phyloP scores from a whole-genome alignment of 2,888 invertebrate genomes.

The Oscheius sp. region DNA sequence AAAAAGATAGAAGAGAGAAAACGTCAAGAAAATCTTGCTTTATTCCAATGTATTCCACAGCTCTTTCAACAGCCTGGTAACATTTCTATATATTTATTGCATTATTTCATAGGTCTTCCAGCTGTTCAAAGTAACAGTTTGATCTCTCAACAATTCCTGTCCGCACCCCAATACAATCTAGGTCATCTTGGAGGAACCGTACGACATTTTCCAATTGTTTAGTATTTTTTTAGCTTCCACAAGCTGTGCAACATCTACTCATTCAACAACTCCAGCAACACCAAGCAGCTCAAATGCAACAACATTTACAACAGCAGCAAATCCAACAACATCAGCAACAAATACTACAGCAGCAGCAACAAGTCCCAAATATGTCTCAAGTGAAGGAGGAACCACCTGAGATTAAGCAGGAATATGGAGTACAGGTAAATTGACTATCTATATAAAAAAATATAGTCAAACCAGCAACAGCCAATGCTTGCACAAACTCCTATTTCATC shows the following conservation, averaged over 20 bases:
- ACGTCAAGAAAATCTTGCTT: not conserved
- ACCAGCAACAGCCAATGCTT: too few relatives aligned
- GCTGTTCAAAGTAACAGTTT: constrained; percentile 22
- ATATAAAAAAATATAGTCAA: too few relatives aligned
- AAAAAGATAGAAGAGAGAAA: constrained; percentile 3
- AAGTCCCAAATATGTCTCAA: not conserved
- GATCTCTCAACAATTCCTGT: constrained; percentile 21
- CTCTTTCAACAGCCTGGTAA: not conserved
- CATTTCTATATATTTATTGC: too few relatives aligned
- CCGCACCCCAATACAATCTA: not conserved
- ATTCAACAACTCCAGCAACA: constrained; percentile 3
- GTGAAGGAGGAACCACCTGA: too few relatives aligned
- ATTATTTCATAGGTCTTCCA: not conserved
- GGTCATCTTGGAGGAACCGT: too few relatives aligned
- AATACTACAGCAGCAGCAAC: not conserved
- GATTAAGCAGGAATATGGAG: too few relatives aligned
- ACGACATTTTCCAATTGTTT: not conserved
- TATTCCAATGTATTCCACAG: not conserved
- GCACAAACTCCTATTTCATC: too few relatives aligned
- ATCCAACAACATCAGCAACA: not conserved
- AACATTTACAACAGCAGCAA: not conserved
- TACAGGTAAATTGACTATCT: too few relatives aligned
- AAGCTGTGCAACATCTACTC: not conserved
- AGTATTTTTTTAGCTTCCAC: not conserved
- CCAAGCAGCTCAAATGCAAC: not conserved